These are phyloP conservation scores for Choristoneura rosaceana DNA, from an alignment of 2,888 invertebrate species.

Conservation along the genomic window DNA sequence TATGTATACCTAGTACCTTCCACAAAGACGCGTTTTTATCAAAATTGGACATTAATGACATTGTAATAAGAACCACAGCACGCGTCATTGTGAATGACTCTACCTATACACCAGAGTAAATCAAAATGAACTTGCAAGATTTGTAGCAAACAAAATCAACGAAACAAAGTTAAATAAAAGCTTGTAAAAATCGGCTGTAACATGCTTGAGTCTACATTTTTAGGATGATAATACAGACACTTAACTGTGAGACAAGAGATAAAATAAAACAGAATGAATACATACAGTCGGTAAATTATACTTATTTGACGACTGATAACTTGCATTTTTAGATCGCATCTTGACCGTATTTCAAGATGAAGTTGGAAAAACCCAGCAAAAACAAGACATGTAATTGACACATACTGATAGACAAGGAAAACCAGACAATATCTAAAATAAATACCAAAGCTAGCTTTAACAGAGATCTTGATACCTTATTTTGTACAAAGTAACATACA, in stretches of 20 bases:
- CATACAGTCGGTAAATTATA: not conserved
- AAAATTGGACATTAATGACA: too few relatives aligned
- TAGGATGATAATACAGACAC: too few relatives aligned
- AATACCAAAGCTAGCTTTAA: not conserved
- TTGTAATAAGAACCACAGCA: too few relatives aligned
- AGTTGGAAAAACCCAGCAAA: not conserved
- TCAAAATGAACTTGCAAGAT: too few relatives aligned
- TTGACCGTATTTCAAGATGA: slow-evolving; percentile 3
- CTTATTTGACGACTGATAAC: slow-evolving; percentile 15
- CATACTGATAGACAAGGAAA: slow-evolving; percentile 8
- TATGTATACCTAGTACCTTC: too few relatives aligned
- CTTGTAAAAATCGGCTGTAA: too few relatives aligned
- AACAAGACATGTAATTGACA: not conserved
- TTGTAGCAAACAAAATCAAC: too few relatives aligned
- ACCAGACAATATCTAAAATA: not conserved
- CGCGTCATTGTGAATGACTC: too few relatives aligned
- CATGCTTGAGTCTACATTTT: too few relatives aligned
- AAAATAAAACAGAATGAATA: not conserved
- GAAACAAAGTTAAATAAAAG: too few relatives aligned
- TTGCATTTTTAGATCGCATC: slow-evolving; percentile 10
- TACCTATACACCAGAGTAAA: too few relatives aligned
- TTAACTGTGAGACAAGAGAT: not conserved
- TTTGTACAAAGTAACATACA: slow-evolving; percentile 1
- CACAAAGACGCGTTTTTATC: too few relatives aligned
- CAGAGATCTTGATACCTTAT: not conserved